phyloP scores from a whole-genome alignment of 2,113 vertebrate genomes.

The Suncus etruscus region DNA sequence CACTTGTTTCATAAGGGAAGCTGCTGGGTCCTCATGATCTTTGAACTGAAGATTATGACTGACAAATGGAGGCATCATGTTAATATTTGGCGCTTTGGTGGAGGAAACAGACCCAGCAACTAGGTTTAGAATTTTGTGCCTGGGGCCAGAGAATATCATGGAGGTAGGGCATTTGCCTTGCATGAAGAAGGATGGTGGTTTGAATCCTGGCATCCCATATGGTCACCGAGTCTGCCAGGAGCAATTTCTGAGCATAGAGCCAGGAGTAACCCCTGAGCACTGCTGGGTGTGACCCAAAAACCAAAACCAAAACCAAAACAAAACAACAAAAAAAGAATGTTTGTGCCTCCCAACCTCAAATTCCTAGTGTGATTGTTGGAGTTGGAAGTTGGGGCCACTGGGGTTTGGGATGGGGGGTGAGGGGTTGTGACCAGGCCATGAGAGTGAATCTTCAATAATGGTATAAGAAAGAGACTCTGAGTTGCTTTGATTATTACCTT shows the following conservation, averaged over 20 bases:
- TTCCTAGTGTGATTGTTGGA: neutral
- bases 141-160: too few relatives aligned
- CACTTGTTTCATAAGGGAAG: neutral
- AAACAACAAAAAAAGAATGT: too few relatives aligned
- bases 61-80: neutral
- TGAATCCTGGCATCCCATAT: too few relatives aligned
- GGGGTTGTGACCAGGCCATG: neutral
- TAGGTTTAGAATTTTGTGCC: neutral
- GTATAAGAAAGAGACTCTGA: neutral
- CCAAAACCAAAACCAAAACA: too few relatives aligned
- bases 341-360: neutral
- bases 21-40: neutral
- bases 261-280: too few relatives aligned
- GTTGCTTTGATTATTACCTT: too few relatives aligned
- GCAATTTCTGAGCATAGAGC: too few relatives aligned
- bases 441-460: neutral
- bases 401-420: too few relatives aligned
- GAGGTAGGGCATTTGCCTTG: too few relatives aligned
- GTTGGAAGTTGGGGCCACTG: neutral
- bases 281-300: too few relatives aligned
- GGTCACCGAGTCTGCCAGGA: too few relatives aligned
- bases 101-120: neutral
- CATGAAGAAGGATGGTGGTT: too few relatives aligned
- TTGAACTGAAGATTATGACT: neutral
- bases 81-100: slow-evolving; percentile 31